A percentile compares a stretch with the other conserved stretches of the same genome.
These are phyloP conservation scores for Parnassius smintheus DNA, from an alignment of 2,888 invertebrate species.

Conservation along the genomic window DNA sequence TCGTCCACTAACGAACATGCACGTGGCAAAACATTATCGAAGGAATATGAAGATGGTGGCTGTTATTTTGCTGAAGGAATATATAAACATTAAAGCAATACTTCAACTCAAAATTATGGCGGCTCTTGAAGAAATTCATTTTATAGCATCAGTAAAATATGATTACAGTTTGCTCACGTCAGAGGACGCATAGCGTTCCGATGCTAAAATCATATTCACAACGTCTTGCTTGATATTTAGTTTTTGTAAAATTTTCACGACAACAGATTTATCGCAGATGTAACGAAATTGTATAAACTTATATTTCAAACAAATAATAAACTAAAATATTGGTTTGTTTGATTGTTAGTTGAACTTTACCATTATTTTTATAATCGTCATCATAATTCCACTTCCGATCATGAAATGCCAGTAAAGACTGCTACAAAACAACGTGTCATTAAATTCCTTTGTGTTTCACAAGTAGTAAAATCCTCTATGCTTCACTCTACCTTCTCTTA, in stretches of 20 bases:
- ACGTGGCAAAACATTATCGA: slow-evolving; percentile 34
- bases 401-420: no score
- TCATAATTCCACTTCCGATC: no score
- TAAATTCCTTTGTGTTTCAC: no score
- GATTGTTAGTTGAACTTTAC: no score
- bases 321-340: no score
- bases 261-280: not conserved
- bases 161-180: slow-evolving; percentile 14
- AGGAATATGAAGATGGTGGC: slow-evolving; percentile 30
- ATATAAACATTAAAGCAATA: slow-evolving; percentile 21
- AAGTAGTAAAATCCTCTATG: no score
- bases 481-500: no score
- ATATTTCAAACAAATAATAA: no score
- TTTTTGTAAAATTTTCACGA: not conserved
- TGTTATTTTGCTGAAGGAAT: slow-evolving; percentile 1
- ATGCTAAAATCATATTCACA: slow-evolving; percentile 5
- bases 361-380: no score
- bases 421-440: no score
- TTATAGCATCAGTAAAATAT: slow-evolving; percentile 12
- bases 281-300: no score
- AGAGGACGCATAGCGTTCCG: slow-evolving; percentile 1
- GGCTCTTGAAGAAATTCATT: slow-evolving; percentile 17
- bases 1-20: slow-evolving; percentile 35
- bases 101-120: slow-evolving; percentile 15
- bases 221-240: not conserved